Evolutionary conservation across 35 echinoderm and acorn worm species (phyloP).

Genomic region (Strongylocentrotus purpuratus): DNA sequence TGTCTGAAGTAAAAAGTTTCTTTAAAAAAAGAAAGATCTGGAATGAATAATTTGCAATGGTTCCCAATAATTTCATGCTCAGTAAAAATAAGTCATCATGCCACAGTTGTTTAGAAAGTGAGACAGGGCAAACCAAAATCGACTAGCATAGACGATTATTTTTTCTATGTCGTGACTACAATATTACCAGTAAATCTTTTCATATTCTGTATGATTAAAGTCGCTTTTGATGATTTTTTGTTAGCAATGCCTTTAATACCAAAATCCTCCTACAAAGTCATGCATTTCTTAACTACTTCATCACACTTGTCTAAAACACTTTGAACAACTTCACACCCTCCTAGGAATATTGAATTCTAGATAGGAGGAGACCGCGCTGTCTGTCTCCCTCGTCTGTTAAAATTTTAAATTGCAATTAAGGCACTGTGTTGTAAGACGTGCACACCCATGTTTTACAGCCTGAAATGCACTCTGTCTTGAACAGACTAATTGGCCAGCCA

Average conservation of each 20-base stretch:
- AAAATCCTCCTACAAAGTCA: not conserved
- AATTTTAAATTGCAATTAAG: not conserved
- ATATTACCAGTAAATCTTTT: no score
- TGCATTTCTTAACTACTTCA: not conserved
- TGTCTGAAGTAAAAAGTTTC: no score
- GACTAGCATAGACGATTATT: no score
- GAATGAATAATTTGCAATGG: no score
- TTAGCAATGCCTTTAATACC: not conserved
- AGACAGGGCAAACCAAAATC: no score
- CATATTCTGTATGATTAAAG: no score
- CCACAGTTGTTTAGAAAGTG: no score
- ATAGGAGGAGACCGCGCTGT: not conserved
- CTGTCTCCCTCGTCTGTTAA: not conserved
- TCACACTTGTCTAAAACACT: not conserved
- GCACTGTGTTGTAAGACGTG: not conserved
- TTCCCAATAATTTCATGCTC: no score
- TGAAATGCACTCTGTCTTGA: not conserved
- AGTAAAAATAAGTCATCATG: no score
- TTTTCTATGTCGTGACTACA: no score
- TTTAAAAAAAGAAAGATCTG: no score
- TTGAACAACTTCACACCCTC: not conserved
- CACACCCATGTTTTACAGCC: not conserved
- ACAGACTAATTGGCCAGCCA: not conserved
- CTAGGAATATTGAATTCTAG: not conserved
- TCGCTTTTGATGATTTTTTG: no score